These are phyloP conservation scores for Ctenopoma multispine DNA, from an alignment of 2,797 vertebrate genomes.

Conservation along the genomic window DNA sequence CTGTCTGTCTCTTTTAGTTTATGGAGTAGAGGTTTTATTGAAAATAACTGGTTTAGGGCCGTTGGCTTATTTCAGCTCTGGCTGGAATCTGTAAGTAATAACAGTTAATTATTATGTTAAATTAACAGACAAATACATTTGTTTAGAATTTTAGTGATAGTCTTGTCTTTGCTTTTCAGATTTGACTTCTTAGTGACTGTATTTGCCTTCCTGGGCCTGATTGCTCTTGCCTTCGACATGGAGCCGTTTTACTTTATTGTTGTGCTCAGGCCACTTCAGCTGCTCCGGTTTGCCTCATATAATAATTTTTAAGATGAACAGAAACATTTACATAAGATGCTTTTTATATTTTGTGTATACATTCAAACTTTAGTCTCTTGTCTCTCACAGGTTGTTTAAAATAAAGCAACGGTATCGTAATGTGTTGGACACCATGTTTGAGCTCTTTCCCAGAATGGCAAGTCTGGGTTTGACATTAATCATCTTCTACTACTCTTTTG, in stretches of 20 bases:
- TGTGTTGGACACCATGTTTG: constrained; percentile 98
- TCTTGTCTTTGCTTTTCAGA: constrained; percentile 72
- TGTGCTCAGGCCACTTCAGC: constrained; percentile 93
- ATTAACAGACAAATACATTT: too few species aligned
- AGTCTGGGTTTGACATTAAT: constrained; percentile 96
- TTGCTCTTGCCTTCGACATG: constrained; percentile 93
- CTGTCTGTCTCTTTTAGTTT: constrained; percentile 86
- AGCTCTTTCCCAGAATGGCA: constrained; percentile 96
- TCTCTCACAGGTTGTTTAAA: constrained; percentile 90
- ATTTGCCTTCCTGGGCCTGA: constrained; percentile 94
- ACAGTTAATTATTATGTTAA: neutral
- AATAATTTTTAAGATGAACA: neutral
- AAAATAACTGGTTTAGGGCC: constrained; percentile 95
- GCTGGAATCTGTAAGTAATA: constrained; percentile 96
- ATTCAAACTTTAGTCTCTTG: neutral
- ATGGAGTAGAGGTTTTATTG: constrained; percentile 93
- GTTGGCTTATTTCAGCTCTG: constrained; percentile 93
- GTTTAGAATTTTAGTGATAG: constrained; percentile 3
- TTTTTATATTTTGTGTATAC: neutral
- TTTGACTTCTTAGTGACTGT: constrained; percentile 97
- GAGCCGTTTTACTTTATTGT: constrained; percentile 98
- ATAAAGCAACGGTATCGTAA: constrained; percentile 96
- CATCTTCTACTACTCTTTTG: constrained; percentile 98
- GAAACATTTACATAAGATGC: neutral
- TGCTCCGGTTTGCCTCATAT: constrained; percentile 87